Conservation (phyloP, 2,113 vertebrate genomes). For the Anoura caudifer region DNA sequence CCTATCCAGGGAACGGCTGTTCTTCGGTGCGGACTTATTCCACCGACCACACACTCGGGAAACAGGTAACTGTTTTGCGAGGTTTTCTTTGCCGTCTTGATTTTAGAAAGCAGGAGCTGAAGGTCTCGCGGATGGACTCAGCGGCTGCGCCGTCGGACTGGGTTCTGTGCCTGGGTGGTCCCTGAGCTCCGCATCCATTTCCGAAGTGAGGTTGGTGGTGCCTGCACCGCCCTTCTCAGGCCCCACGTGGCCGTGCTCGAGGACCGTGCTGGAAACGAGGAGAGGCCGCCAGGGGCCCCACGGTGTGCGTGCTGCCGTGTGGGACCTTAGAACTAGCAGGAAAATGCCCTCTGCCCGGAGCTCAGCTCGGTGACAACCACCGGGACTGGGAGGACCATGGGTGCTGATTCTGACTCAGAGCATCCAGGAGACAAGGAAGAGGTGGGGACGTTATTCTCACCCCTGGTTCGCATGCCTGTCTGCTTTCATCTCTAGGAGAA, state of each 20-base stretch:
- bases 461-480: not conserved
- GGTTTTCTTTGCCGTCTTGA: not conserved
- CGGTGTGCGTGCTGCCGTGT: too few species aligned
- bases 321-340: too few species aligned
- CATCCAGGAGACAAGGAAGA: not conserved
- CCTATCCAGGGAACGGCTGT: not conserved
- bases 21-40: not conserved
- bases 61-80: not conserved
- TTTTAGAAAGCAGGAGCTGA: not conserved
- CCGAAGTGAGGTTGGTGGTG: not conserved
- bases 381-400: not conserved
- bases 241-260: fast-evolving
- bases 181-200: not conserved
- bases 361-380: not conserved
- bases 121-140: not conserved
- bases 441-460: too few species aligned
- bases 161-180: not conserved
- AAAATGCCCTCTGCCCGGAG: too few species aligned
- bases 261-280: not conserved
- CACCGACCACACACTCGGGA: not conserved
- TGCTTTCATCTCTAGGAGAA: not conserved
- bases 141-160: too few species aligned
- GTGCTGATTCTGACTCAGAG: too few species aligned
- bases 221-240: fast-evolving
- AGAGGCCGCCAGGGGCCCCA: not conserved